Percentiles rank a stretch among this genome's conserved stretches.
These are phyloP conservation scores for Sclerurus mexicanus DNA, from an alignment of 2,113 vertebrate species.

Conservation along the genomic window DNA sequence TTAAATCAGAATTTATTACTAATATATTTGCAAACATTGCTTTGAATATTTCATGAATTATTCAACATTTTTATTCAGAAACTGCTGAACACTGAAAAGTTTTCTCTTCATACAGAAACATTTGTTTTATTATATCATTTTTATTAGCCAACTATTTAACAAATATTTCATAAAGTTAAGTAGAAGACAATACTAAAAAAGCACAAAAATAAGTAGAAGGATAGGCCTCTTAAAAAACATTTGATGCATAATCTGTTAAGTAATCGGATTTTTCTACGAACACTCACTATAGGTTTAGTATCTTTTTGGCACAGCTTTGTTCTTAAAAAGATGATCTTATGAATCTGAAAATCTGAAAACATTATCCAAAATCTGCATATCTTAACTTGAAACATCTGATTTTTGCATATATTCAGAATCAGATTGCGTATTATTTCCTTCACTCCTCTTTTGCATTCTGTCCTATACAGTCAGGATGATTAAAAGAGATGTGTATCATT, in stretches of 20 bases:
- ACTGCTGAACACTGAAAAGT: not conserved
- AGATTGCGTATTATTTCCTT: not conserved
- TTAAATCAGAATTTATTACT: not conserved
- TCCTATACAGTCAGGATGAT: not conserved
- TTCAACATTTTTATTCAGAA: not conserved
- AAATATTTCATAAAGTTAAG: not conserved
- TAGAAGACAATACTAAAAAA: not conserved
- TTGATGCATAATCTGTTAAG: not conserved
- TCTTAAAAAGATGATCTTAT: not conserved
- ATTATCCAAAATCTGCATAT: not conserved
- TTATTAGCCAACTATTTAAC: not conserved
- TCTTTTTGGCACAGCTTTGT: not conserved
- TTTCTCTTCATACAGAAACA: not conserved
- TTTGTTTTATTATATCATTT: not conserved
- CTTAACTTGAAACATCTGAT: not conserved
- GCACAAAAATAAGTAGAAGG: not conserved
- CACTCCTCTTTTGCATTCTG: not conserved
- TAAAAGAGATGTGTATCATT: not conserved
- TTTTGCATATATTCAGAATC: not conserved
- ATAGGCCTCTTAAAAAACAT: not conserved
- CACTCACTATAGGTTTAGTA: not conserved
- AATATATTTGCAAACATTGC: slow-evolving; percentile 22
- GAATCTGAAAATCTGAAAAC: not conserved
- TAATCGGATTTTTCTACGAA: not conserved
- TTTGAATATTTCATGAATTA: not conserved